phyloP scores from a whole-genome alignment of 2,888 invertebrate species.

The Elaeidobius kamerunicus region DNA sequence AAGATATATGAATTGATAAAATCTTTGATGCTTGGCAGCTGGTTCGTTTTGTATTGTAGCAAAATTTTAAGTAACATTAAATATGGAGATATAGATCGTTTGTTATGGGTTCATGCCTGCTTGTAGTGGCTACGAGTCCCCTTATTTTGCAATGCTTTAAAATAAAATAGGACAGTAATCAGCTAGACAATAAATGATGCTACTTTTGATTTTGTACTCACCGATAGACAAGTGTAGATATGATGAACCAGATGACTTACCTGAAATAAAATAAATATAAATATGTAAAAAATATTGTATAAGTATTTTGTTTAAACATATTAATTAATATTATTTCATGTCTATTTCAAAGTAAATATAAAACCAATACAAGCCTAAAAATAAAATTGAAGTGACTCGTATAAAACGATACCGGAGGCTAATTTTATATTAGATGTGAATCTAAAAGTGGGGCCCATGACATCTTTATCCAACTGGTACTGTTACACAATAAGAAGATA shows the following conservation, averaged over 20 bases:
- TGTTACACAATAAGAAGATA: constrained; percentile 45
- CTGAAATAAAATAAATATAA: no score
- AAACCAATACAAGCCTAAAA: no score
- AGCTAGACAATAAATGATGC: constrained; percentile 17
- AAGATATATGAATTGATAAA: constrained; percentile 45
- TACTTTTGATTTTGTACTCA: no score
- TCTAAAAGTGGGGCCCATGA: constrained; percentile 34
- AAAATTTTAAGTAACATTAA: constrained; percentile 48
- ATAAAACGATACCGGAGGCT: no score
- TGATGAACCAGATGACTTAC: no score
- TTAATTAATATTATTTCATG: no score
- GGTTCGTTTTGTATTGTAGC: constrained; percentile 44
- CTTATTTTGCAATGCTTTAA: constrained; percentile 10
- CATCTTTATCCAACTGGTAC: constrained; percentile 44
- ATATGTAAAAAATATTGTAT: no score
- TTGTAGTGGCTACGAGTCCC: constrained; percentile 15
- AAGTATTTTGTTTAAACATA: no score
- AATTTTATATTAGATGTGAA: constrained; percentile 14
- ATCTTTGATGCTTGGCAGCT: constrained; percentile 46
- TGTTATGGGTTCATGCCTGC: constrained; percentile 26
- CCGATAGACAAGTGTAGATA: no score
- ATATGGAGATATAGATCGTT: constrained; percentile 32
- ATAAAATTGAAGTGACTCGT: no score
- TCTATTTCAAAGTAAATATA: no score
- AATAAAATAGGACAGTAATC: constrained; percentile 25